Evolutionary conservation across 2,888 invertebrate species (phyloP).

Genomic region (Listrodromus nycthemerus): DNA sequence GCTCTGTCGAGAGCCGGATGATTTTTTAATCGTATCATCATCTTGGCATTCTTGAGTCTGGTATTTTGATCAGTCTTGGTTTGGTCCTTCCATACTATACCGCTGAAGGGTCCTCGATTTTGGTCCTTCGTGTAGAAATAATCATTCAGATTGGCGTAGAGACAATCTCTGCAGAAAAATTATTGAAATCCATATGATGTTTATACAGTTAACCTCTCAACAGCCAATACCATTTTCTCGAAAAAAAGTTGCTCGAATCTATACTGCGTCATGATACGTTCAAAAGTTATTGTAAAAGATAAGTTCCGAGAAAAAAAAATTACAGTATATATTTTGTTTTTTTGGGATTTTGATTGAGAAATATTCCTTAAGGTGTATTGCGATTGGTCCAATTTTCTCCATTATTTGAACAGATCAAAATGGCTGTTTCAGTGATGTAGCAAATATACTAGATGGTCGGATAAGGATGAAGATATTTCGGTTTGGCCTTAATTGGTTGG

Average conservation of each 20-base stretch:
- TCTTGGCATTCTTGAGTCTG: conserved; percentile 83
- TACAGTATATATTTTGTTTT: background rate
- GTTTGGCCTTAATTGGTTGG: background rate
- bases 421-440: background rate
- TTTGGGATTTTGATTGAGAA: background rate
- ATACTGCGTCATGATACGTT: background rate
- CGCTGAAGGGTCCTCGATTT: background rate
- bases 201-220: background rate
- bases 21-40: conserved; percentile 84
- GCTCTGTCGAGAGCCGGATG: background rate
- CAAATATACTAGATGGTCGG: background rate
- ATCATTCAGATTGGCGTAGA: conserved; percentile 87
- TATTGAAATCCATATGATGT: background rate
- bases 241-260: background rate
- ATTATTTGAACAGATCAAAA: too few relatives aligned
- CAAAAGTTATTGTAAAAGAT: background rate
- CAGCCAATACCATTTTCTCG: too few relatives aligned
- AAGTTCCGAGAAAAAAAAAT: background rate
- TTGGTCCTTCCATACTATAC: background rate
- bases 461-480: background rate
- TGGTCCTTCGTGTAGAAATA: conserved; percentile 80
- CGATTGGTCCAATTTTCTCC: background rate
- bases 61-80: background rate
- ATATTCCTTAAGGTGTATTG: background rate
- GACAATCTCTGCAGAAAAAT: conserved; percentile 83